These are phyloP conservation scores for Cisticola juncidis DNA, from an alignment of 2,113 vertebrate genomes.

Conservation along the genomic window DNA sequence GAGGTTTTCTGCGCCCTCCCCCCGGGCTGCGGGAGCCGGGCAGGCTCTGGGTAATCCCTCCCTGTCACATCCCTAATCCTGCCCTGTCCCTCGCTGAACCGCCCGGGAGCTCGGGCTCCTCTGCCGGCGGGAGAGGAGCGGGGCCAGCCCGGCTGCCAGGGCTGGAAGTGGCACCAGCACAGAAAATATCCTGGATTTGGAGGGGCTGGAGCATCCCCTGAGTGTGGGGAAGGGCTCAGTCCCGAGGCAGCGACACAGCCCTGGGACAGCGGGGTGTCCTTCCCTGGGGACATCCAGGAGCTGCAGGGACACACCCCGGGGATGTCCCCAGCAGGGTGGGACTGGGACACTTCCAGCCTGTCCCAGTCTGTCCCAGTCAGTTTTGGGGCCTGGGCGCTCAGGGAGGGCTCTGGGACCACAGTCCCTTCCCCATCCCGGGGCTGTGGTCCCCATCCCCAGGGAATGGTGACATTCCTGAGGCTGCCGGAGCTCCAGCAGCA, in stretches of 20 bases:
- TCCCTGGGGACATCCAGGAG: neutral
- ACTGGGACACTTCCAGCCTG: too few species aligned
- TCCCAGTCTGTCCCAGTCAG: neutral
- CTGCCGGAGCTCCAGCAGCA: neutral
- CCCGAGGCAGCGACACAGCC: neutral
- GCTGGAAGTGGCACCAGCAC: neutral
- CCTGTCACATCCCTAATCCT: neutral
- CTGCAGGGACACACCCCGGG: neutral
- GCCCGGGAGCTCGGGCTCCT: neutral
- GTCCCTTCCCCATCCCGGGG: neutral
- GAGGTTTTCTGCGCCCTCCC: neutral
- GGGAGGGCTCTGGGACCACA: accelerated
- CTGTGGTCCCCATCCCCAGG: neutral
- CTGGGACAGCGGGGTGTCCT: neutral
- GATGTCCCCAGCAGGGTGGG: neutral
- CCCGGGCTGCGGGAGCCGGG: accelerated
- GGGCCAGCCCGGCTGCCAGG: neutral
- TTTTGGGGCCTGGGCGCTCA: neutral
- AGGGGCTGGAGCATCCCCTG: neutral
- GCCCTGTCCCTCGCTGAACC: neutral
- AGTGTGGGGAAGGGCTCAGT: accelerated
- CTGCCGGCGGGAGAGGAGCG: accelerated
- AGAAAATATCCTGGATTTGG: accelerated
- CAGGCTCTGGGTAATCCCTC: neutral
- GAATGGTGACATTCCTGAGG: neutral